Base-by-base conservation (phyloP, 2,797 vertebrate genomes). In the Coregonus sp. region DNA sequence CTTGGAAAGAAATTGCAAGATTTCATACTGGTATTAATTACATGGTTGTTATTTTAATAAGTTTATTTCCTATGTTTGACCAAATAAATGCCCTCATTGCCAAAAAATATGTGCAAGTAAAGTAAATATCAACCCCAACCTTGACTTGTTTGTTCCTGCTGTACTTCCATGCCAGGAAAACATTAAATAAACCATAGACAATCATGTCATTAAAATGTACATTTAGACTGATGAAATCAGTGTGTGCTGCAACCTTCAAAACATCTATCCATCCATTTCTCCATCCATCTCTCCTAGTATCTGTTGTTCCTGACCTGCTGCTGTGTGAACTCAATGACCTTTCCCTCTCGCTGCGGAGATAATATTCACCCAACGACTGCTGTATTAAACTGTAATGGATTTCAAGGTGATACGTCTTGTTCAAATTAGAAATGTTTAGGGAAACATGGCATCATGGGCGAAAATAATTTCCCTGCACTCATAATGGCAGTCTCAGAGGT, bases 341-440 rank as follows among this genome's bases (percentile, higher is more conserved):
- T 69, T 81, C 83, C 86, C 77, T 72, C 68, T 80, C 69, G 15
- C 77, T 71, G 74, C 72, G 75, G 59, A 80, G 79, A 72, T 67
- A 75, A 82, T 78, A 80, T 69, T 80, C 83, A 78, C 79, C 78
- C 69, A 76, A 74, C 80, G 84, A 82, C 82, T 76, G 85, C 76
- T 52, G 88, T 84, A 88, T 83, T 89, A 83, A 85, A 70, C 74
- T 75, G n/a, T 85, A 68, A 87, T 76, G 75, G 70, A 84, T 85
- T 87, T 83, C 81, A 83, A 68, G 72, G 84, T 74, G 70, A 84
- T 78, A 75, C 9, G 70, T 88, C 80, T 79, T 85, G 81, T 81
- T 89, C 52, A 84, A 86, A 89, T 88, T 75, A 79, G 73, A 89
- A 81, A 81, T 81, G 65, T 70, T 59, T 81, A 86, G 15, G 70